Conservation (phyloP, 2,888 invertebrate genomes). For the Trypoxylon attenuatum region DNA sequence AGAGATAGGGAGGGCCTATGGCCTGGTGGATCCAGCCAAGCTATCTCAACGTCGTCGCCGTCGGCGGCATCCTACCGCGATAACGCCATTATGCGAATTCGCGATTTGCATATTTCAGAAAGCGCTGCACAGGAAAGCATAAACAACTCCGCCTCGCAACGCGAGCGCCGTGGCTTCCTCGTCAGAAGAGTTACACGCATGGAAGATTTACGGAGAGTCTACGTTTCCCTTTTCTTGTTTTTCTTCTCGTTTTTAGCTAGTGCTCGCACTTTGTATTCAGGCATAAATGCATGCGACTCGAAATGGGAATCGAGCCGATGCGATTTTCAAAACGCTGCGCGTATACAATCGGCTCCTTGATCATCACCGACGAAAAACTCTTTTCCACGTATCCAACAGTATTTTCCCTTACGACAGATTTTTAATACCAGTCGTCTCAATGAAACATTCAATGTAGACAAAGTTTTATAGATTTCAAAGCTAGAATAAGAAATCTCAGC, state of each 20-base stretch:
- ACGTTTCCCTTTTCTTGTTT: constrained; percentile 42
- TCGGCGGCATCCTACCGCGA: constrained; percentile 64
- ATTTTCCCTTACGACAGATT: no score
- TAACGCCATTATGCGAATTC: constrained; percentile 72
- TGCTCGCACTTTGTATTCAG: constrained; percentile 41
- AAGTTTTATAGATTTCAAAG: no score
- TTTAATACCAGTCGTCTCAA: no score
- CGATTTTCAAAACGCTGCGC: no score
- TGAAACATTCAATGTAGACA: no score
- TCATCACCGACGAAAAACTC: no score
- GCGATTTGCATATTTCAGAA: constrained; percentile 74
- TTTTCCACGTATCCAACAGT: no score
- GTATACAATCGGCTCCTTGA: no score
- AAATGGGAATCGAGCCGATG: constrained; percentile 25
- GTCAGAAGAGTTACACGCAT: constrained; percentile 72
- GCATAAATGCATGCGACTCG: constrained; percentile 33
- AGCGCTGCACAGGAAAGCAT: constrained; percentile 73
- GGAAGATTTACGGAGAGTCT: constrained; percentile 69
- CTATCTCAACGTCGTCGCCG: constrained; percentile 50
- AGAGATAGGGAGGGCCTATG: constrained; percentile 1
- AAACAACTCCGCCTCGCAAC: constrained; percentile 69
- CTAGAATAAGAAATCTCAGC: no score
- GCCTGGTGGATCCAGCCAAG: constrained; percentile 41
- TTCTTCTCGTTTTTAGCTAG: constrained; percentile 13
- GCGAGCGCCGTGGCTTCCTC: constrained; percentile 64